A percentile compares a stretch with the other conserved stretches of the same genome.
Evolutionary conservation across 2,888 invertebrate species (phyloP).

Genomic region (Erebia ligea): DNA sequence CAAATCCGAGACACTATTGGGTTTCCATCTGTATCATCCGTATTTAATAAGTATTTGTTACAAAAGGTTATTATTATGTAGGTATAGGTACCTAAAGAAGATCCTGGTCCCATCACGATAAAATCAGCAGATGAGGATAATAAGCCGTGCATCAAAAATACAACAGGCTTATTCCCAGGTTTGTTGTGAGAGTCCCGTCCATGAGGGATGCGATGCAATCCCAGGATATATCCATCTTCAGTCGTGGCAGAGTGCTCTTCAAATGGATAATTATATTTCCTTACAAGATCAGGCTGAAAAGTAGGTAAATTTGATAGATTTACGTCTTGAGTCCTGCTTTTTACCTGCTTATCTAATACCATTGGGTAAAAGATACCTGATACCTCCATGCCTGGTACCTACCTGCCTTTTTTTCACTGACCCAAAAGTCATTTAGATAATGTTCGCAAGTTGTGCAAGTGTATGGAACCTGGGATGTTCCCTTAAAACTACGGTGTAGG

Average conservation of each 20-base stretch:
- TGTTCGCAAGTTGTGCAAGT: too few species aligned
- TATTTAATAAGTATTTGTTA: not conserved
- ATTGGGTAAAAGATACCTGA: too few species aligned
- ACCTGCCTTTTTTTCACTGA: too few species aligned
- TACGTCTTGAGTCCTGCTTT: too few species aligned
- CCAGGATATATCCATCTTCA: conserved; percentile 90
- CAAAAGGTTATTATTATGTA: not conserved
- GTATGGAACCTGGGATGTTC: too few species aligned
- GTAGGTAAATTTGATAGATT: too few species aligned
- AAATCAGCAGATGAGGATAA: conserved; percentile 89
- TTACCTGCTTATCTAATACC: too few species aligned
- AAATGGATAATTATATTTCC: conserved; percentile 85
- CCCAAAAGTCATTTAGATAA: too few species aligned
- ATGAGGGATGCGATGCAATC: conserved; percentile 88
- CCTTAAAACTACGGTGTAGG: too few species aligned
- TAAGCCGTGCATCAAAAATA: conserved; percentile 88
- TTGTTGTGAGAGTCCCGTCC: conserved; percentile 68
- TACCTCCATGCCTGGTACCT: too few species aligned
- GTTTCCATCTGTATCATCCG: too few species aligned
- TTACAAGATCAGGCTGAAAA: conserved; percentile 78
- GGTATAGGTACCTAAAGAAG: conserved; percentile 82
- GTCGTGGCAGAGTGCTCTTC: conserved; percentile 87
- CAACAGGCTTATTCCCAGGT: conserved; percentile 76
- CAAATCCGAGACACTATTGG: too few species aligned
- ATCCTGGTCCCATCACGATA: conserved; percentile 87